Base-by-base conservation (phyloP, 2,113 vertebrate species). In the Colius striatus region DNA sequence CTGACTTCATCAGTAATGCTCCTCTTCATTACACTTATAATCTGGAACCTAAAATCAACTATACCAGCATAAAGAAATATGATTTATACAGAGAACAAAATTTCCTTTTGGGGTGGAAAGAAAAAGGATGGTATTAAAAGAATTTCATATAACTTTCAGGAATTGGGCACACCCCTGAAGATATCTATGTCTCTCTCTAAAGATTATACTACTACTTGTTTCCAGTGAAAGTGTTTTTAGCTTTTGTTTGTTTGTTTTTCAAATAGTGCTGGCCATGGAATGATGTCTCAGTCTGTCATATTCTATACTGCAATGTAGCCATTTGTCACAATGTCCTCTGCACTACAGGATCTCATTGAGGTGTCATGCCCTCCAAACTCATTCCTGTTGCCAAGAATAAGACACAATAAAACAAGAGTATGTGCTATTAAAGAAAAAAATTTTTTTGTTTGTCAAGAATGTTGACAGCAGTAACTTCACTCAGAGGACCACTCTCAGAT, bases 361-460 rank as follows among this genome's bases (percentile, higher is more conserved):
- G 90, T 93, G 95, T 90, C 86, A 25, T 84, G 94, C 91, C 92
- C 96, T 96, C 81, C 93, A 93, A 95, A 95, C 30, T 66, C 58
- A 95, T 88, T 95, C 88, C 83, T 93, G 78, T 84, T 96, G 94
- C 90, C 80, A 97, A 90, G 80, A 95, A 89, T 29, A 16, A 97
- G 88, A 84, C 70, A 82, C 86, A 94, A 96, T 96, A 97, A 97
- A 97, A 88, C 81, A 91, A 41, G 89, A 80, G 54, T 96, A 82
- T 91, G 48, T 78, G 83, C 78, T 93, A 80, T 93, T 90, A 92
- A 95, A 89, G 89, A 96, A 96, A 92, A 92, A 97, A 96, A 97
- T 95, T 75, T 92, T 83, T 97, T 97, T 95, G 91, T 97, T 96
- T 96, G 75, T 84, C 73, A 84, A 70, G 78, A 88, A 76, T 88